Conservation (phyloP, 2,113 vertebrate genomes). For the Xenopus tropicalis region DNA sequence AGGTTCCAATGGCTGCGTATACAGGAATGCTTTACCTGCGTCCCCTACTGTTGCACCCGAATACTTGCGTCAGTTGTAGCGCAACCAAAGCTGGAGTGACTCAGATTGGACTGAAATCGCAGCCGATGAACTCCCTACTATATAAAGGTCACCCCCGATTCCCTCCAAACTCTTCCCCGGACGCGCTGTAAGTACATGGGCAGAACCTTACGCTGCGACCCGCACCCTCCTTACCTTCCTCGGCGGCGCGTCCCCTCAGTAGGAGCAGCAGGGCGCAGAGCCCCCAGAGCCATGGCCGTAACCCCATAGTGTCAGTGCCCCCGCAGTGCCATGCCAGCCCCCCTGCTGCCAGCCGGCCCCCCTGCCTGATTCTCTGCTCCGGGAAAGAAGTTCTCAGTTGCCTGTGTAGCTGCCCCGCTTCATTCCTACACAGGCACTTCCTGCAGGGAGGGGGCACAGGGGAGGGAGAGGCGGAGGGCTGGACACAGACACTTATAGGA, state of each 20-base stretch:
- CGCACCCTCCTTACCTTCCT: too few species aligned
- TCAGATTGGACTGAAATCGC: too few species aligned
- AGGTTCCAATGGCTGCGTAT: too few species aligned
- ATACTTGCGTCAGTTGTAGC: too few species aligned
- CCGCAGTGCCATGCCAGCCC: conserved; percentile 1
- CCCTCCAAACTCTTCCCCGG: too few species aligned
- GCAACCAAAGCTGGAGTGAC: too few species aligned
- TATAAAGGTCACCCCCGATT: too few species aligned
- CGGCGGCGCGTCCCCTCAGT: background rate
- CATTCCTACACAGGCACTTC: conserved; percentile 26
- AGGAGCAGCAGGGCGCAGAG: conserved; percentile 19
- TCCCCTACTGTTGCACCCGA: too few species aligned
- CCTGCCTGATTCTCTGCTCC: conserved; percentile 38
- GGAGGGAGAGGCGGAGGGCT: conserved; percentile 41
- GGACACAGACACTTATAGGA: conserved; percentile 21
- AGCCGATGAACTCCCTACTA: too few species aligned
- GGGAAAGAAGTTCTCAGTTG: background rate
- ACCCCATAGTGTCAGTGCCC: conserved; percentile 9
- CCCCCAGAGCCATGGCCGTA: conserved; percentile 12
- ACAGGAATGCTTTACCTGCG: too few species aligned
- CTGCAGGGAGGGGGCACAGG: conserved; percentile 40
- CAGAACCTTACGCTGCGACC: too few species aligned
- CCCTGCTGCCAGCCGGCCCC: background rate
- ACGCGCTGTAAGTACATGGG: too few species aligned
- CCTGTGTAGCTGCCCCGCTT: background rate